Conservation (phyloP, 2,888 invertebrate genomes). For the Cephus pygmeus region DNA sequence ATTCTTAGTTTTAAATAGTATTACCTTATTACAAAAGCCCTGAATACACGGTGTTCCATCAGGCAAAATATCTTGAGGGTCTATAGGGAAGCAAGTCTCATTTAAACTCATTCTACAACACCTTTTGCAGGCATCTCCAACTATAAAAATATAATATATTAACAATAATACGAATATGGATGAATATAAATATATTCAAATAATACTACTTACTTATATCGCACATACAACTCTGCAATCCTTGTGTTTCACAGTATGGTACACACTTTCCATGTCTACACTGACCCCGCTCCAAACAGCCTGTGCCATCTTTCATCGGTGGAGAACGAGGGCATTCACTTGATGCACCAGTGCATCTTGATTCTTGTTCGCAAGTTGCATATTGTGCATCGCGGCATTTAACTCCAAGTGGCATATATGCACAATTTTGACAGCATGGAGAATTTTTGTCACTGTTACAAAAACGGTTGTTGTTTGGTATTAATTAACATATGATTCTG, state of each 20-base stretch:
- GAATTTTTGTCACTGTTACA: conserved; percentile 90
- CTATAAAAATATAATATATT: conserved; percentile 66
- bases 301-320: conserved; percentile 86
- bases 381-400: conserved; percentile 93
- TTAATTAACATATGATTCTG: conserved; percentile 2
- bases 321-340: conserved; percentile 88
- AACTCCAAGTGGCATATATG: conserved; percentile 83
- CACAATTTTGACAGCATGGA: conserved; percentile 93
- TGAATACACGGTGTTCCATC: conserved; percentile 97
- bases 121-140: conserved; percentile 91
- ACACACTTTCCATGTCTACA: conserved; percentile 92
- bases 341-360: conserved; percentile 84
- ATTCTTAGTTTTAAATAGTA: conserved; percentile 9
- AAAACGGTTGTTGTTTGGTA: conserved; percentile 11
- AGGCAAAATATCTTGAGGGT: conserved; percentile 87
- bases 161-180: conserved; percentile 7
- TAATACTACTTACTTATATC: conserved; percentile 78
- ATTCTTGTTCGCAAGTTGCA: conserved; percentile 93
- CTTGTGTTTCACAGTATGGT: conserved; percentile 95
- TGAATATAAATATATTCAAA: background rate
- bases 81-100: conserved; percentile 91
- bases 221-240: conserved; percentile 95
- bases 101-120: conserved; percentile 93
- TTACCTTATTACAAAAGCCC: conserved; percentile 94
- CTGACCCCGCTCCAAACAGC: conserved; percentile 91